These are phyloP conservation scores for Ceuthmochares aereus DNA, from an alignment of 2,113 vertebrate genomes.

Conservation along the genomic window DNA sequence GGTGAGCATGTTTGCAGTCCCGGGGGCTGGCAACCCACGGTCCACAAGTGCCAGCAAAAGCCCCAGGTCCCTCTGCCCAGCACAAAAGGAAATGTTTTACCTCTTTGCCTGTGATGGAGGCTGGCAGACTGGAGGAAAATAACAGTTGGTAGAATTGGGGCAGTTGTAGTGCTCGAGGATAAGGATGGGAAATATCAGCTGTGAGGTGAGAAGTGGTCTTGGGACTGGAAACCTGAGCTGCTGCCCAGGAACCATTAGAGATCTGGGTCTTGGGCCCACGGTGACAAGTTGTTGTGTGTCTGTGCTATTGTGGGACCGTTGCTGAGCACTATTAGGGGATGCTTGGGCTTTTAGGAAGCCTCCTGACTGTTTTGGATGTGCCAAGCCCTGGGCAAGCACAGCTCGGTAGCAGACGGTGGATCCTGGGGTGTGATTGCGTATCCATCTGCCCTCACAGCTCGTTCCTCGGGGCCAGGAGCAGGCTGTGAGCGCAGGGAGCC, in stretches of 20 bases:
- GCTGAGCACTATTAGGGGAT: neutral
- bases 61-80: neutral
- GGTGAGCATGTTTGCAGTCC: accelerated
- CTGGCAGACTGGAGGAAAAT: neutral
- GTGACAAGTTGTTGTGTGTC: neutral
- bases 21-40: too few relatives aligned
- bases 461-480: neutral
- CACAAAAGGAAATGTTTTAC: neutral
- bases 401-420: neutral
- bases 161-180: neutral
- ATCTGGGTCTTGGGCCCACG: accelerated
- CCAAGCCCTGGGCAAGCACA: neutral
- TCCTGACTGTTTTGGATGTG: neutral
- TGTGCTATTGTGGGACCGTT: neutral
- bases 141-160: neutral
- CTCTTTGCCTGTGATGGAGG: accelerated
- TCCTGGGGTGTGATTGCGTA: neutral
- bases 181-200: neutral
- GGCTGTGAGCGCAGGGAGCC: neutral
- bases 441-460: slow-evolving; percentile 34
- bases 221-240: neutral
- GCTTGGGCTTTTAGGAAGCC: neutral
- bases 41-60: too few relatives aligned
- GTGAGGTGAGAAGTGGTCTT: accelerated
- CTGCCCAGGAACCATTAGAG: neutral